A percentile compares a stretch with the other conserved stretches of the same genome.
These are phyloP conservation scores for Corynorhinus townsendii DNA, from an alignment of 2,113 vertebrate species.

Conservation along the genomic window DNA sequence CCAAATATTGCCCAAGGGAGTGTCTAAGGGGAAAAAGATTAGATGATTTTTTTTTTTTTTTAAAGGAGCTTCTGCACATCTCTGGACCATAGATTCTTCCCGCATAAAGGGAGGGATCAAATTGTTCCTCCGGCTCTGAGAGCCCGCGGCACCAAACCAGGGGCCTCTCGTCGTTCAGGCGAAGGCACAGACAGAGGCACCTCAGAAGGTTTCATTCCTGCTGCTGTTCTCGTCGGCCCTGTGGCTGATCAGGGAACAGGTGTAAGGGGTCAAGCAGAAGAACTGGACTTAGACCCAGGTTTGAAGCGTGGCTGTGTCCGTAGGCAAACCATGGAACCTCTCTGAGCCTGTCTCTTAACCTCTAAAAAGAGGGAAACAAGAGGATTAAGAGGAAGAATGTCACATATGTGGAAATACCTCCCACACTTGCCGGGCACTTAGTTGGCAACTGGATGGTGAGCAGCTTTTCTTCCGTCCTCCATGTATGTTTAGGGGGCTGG, in stretches of 20 bases:
- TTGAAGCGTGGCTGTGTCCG: slow-evolving; percentile 23
- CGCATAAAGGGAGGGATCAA: neutral
- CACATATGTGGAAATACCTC: slow-evolving; percentile 22
- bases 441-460: neutral
- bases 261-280: neutral
- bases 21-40: slow-evolving; percentile 3
- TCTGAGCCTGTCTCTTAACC: slow-evolving; percentile 1
- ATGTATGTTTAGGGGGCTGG: neutral
- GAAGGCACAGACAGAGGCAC: neutral
- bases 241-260: neutral
- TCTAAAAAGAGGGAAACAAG: slow-evolving; percentile 23
- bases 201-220: neutral
- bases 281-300: neutral
- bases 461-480: neutral
- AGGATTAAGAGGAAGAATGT: slow-evolving; percentile 36
- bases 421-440: neutral
- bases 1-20: slow-evolving; percentile 24
- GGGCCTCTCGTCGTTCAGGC: neutral
- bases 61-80: neutral
- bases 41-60: slow-evolving; percentile 19
- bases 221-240: neutral
- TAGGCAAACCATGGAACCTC: slow-evolving; percentile 8
- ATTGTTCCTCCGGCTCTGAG: neutral
- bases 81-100: neutral
- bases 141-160: neutral